phyloP scores from a whole-genome alignment of 2,113 vertebrate genomes.

The Potamarius usumacintae region DNA sequence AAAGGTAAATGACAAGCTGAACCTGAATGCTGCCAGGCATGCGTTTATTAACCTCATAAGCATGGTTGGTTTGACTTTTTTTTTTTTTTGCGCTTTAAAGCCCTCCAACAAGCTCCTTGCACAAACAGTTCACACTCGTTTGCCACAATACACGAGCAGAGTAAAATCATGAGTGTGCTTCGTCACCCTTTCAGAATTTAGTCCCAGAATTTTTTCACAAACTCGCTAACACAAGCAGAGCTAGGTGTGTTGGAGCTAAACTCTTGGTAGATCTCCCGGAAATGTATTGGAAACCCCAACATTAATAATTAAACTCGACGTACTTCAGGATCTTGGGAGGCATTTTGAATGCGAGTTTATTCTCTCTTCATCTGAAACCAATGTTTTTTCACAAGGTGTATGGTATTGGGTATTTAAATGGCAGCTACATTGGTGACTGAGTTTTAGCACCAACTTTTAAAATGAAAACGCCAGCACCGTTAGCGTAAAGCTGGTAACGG shows the following conservation, averaged over 20 bases:
- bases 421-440: constrained; percentile 30
- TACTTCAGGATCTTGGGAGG: not conserved
- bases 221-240: not conserved
- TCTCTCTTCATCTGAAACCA: not conserved
- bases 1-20: not conserved
- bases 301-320: not conserved
- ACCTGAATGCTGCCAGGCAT: not conserved
- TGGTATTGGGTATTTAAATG: not conserved
- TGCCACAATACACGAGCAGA: not conserved
- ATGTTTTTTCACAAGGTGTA: not conserved
- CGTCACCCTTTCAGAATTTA: not conserved
- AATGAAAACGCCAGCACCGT: constrained; percentile 11
- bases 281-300: not conserved
- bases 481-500: not conserved
- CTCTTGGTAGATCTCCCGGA: not conserved
- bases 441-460: not conserved
- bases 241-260: not conserved
- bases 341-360: not conserved
- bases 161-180: not conserved
- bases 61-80: not conserved
- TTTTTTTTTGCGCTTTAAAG: not conserved
- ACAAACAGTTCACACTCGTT: not conserved
- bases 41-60: not conserved
- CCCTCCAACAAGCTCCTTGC: not conserved
- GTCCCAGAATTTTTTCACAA: not conserved